Conservation (phyloP, 2,797 vertebrate species). For the Calcarius lapponicus region DNA sequence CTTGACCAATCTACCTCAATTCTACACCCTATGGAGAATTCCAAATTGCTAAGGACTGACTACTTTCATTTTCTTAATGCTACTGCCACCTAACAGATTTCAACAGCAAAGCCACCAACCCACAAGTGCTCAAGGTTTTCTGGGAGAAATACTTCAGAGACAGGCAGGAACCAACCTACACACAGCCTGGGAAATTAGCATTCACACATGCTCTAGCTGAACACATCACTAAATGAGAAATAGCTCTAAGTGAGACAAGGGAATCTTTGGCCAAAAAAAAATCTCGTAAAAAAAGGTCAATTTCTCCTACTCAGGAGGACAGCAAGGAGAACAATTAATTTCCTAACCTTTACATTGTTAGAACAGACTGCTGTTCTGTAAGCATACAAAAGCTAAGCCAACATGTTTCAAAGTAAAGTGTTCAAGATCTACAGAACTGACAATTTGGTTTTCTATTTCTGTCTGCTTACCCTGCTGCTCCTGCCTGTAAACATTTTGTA, state of each 20-base stretch:
- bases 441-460: constrained; percentile 66
- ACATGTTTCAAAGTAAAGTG: neutral
- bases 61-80: constrained; percentile 4
- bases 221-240: neutral
- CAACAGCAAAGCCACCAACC: neutral
- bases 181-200: neutral
- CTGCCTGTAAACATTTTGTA: constrained; percentile 53
- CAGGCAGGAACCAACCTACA: constrained; percentile 27
- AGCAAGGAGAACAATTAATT: constrained; percentile 28
- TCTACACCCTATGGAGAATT: neutral
- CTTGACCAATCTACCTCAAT: neutral
- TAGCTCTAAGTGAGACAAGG: neutral
- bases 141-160: neutral
- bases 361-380: constrained; percentile 21
- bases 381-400: constrained; percentile 31
- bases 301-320: constrained; percentile 10
- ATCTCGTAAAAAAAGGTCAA: neutral
- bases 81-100: constrained; percentile 29
- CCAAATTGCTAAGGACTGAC: neutral
- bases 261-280: constrained; percentile 15
- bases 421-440: constrained; percentile 18
- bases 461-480: constrained; percentile 51
- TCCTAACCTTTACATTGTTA: constrained; percentile 7
- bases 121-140: neutral
- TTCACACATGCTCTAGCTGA: neutral